phyloP scores from a whole-genome alignment of 2,888 invertebrate species.

The Hydropsyche betteni region DNA sequence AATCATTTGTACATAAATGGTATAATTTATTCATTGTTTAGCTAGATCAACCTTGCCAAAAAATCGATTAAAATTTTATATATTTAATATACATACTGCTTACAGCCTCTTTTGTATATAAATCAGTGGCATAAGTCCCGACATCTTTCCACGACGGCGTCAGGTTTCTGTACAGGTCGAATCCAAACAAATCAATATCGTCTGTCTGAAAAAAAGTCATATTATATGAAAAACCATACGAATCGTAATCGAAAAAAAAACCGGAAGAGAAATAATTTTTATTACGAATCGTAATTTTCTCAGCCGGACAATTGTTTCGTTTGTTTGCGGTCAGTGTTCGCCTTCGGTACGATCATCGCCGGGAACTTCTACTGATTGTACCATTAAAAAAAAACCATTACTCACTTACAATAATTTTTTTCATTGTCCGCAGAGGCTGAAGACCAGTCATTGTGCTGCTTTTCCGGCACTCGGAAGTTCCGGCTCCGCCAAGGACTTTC shows the following conservation, averaged over 20 bases:
- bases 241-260: too few species aligned
- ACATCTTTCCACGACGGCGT: conserved; percentile 65
- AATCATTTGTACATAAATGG: too few species aligned
- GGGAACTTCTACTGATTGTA: too few species aligned
- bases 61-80: neutral
- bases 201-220: conserved; percentile 27
- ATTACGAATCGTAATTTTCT: too few species aligned
- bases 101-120: conserved; percentile 73
- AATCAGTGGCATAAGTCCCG: conserved; percentile 74
- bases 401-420: conserved; percentile 18
- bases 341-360: conserved; percentile 6
- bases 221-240: neutral
- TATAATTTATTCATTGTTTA: too few species aligned
- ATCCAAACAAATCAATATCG: conserved; percentile 57
- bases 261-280: too few species aligned
- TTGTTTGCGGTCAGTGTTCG: conserved; percentile 6
- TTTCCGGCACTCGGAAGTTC: conserved; percentile 30
- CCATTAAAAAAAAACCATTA: conserved; percentile 11
- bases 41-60: too few species aligned
- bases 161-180: conserved; percentile 65
- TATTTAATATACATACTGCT: conserved; percentile 56
- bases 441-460: conserved; percentile 27
- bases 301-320: too few species aligned
- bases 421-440: conserved; percentile 17
- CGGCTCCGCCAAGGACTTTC: conserved; percentile 29